These are phyloP conservation scores for Garra rufa DNA, from an alignment of 2,113 vertebrate genomes.

Conservation along the genomic window DNA sequence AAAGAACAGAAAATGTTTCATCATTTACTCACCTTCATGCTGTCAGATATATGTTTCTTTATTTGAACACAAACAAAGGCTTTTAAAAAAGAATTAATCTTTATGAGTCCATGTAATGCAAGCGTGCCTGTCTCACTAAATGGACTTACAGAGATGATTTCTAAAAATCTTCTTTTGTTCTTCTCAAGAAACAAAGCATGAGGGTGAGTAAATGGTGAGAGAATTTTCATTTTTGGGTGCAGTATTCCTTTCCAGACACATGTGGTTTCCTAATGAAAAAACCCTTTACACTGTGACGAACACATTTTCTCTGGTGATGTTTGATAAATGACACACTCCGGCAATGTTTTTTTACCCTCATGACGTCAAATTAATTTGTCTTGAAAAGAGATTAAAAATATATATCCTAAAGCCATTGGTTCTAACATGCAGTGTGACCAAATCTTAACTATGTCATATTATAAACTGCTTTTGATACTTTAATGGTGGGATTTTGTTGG, in stretches of 20 bases:
- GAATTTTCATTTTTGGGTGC: too few relatives aligned
- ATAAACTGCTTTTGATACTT: background rate
- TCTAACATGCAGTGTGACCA: background rate
- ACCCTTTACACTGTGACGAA: background rate
- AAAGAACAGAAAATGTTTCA: background rate
- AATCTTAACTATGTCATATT: background rate
- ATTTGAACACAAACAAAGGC: background rate
- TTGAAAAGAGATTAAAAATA: background rate
- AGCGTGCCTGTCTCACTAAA: too few relatives aligned
- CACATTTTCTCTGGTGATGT: background rate
- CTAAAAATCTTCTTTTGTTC: background rate
- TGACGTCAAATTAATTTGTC: background rate
- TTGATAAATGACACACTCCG: background rate
- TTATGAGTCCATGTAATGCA: background rate
- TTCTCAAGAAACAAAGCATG: background rate
- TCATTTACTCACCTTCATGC: background rate
- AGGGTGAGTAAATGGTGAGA: background rate
- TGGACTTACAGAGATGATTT: too few relatives aligned
- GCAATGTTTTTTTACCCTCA: background rate
- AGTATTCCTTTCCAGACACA: background rate
- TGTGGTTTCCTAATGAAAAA: background rate
- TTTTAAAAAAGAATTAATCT: background rate
- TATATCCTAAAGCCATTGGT: background rate
- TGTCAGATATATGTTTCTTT: background rate
- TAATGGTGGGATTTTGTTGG: background rate